These are phyloP conservation scores for Hecatera dysodea DNA, from an alignment of 2,888 invertebrate species.

Conservation along the genomic window DNA sequence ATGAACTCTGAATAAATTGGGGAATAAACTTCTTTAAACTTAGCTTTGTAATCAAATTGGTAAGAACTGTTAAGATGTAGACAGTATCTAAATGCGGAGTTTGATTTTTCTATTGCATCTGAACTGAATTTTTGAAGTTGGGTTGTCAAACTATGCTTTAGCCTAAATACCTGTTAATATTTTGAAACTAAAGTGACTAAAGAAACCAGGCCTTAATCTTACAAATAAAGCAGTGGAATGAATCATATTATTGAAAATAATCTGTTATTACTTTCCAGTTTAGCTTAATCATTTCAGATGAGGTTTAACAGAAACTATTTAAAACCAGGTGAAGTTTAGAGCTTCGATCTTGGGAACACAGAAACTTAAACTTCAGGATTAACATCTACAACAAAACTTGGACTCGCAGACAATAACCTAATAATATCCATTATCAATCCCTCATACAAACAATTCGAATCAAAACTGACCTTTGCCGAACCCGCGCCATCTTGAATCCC, in stretches of 20 bases:
- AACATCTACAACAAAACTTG: background rate
- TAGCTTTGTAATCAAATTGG: background rate
- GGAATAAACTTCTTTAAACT: background rate
- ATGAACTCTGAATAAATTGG: background rate
- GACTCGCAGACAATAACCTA: background rate
- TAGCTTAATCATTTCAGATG: background rate
- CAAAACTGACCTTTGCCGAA: background rate
- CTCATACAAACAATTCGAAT: background rate
- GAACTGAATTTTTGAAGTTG: no score
- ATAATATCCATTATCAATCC: background rate
- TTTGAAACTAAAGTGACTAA: no score
- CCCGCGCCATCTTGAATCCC: constrained; percentile 10
- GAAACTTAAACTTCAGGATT: background rate
- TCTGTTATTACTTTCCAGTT: background rate
- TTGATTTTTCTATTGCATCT: no score
- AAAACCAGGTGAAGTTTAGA: background rate
- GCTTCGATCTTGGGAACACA: background rate
- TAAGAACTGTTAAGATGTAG: no score
- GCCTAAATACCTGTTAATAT: no score
- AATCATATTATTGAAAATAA: no score
- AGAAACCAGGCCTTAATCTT: no score
- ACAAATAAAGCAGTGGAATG: no score
- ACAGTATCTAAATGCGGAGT: background rate
- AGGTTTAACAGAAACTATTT: background rate
- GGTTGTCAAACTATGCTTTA: no score